Evolutionary conservation across 1,140 invertebrate genomes (phyloP), one percentile per base, ranked within the genome.

Genomic region (Carcinoscorpius rotundicauda): DNA sequence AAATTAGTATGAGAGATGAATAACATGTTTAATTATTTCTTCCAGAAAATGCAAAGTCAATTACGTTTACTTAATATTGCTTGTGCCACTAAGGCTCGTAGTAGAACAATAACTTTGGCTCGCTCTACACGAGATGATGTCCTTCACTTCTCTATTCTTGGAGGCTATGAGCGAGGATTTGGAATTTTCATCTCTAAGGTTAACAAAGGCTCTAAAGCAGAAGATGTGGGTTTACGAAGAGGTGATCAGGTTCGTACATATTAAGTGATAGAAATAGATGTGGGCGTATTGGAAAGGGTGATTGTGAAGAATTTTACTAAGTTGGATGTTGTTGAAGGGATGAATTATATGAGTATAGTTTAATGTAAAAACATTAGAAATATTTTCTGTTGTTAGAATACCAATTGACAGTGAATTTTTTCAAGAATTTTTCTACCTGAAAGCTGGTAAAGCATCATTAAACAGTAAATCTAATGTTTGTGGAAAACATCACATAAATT

Each of bases 161-260:
- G 94, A n/a, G 94, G 94, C 52, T 91, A 88, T 76, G 93, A 97
- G 73, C 82, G 85, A 68, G 86, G 86, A 60, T 91, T 87, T 76
- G 93, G 93, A 10, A 94, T 99, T 65, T 99, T 97, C 80, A 89
- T 99, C 65, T 87, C 91, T 8, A 91, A 94, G 80, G 85, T 97
- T 29, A 93, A 97, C 72, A 87, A 88, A 69, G 85, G 85, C 64
- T 94, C 93, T 3, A 95, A 95, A 78, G 93, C 94, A 6, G 90
- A 95, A 77, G 91, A 97, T 73, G 89, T 93, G n/a, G 96, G 97
- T 1, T 78, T 99, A 11, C 97, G 97, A 78, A 81, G 93, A 61
- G 96, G 96, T 3, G 97, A 99, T 82, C 95, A 99, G 79, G 80
- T 81, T 67, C 62, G 63, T 60, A 48, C n/a, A 49, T 49, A n/a